Evolutionary conservation across 2,888 invertebrate species (phyloP).

Genomic region (Xanthia icteritia): DNA sequence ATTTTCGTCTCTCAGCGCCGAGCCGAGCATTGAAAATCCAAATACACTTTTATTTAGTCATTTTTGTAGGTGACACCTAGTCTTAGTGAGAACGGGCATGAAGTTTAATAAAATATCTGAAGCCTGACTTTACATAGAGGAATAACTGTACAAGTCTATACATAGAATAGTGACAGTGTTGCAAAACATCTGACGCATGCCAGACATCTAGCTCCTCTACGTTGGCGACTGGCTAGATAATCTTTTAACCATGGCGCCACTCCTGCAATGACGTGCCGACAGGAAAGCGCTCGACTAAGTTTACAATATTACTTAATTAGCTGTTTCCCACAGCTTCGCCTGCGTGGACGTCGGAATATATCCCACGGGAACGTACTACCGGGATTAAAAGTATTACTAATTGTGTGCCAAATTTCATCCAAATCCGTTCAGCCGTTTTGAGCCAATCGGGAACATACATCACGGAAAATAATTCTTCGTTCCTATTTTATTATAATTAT

Average conservation of each 20-base stretch:
- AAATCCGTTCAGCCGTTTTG: no score
- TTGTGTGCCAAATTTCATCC: no score
- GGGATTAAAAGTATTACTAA: not conserved
- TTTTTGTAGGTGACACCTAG: not conserved
- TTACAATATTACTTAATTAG: not conserved
- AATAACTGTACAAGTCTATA: not conserved
- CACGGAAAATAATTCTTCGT: no score
- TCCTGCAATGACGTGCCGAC: not conserved
- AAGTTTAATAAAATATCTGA: not conserved
- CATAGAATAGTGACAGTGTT: not conserved
- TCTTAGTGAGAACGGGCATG: not conserved
- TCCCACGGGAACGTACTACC: no score
- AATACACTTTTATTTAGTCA: not conserved
- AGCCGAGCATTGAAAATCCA: not conserved
- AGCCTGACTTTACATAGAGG: not conserved
- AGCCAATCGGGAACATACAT: no score
- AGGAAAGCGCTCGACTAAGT: not conserved
- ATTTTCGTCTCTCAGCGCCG: not conserved
- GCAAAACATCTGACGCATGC: not conserved
- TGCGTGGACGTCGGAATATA: no score
- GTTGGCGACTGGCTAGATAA: not conserved
- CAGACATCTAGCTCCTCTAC: not conserved
- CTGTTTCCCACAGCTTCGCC: not conserved
- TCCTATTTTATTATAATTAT: no score
- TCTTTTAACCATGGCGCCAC: not conserved